Evolutionary conservation across 2,113 vertebrate genomes (phyloP), one percentile per base, ranked within the genome.

Genomic region (Eolophus roseicapilla): DNA sequence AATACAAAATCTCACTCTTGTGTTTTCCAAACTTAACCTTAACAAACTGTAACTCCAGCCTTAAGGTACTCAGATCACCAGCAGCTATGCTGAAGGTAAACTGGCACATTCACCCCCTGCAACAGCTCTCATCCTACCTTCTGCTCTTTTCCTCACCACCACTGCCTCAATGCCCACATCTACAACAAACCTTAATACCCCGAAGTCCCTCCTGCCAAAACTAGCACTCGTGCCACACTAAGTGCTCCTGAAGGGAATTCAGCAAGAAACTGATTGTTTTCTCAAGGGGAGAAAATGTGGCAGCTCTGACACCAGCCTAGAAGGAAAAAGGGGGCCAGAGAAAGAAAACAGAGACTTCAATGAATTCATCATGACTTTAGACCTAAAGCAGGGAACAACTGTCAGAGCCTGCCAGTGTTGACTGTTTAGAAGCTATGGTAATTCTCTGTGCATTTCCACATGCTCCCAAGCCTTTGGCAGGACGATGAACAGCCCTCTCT

Each of bases 401-500:
- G 50, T 13, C 47, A 77, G n/a, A 89, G 31, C n/a, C 74, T 49
- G 62, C 37, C 8, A 16, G 0, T 9, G 52, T 0, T 69, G 67
- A 33, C 57, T 76, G 49, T 71, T 85, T 6, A 57, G 81, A 87
- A 87, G 84, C 37, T 21, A 15, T 24, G 62, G 46, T 64, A 82
- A 69, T 41, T 81, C 77, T 73, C 69, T 7, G 4, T 24, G 44
- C 82, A n/a, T 28, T 92, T 93, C 78, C 84, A 92, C 39, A 33
- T 0, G 11, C 60, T 84, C 46, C 41, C 57, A 35, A 43, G 52
- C 65, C 52, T 59, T 18, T 12, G 62, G 70, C 81, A 80, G 62
- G 47, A 88, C 86, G 90, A 95, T 92, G 69, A 95, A 95, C 29
- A 57, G 70, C 39, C 35, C 63, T 53, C 31, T 47, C 80, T 47